phyloP scores from a whole-genome alignment of 1,140 invertebrate species.

The Tachypleus tridentatus region DNA sequence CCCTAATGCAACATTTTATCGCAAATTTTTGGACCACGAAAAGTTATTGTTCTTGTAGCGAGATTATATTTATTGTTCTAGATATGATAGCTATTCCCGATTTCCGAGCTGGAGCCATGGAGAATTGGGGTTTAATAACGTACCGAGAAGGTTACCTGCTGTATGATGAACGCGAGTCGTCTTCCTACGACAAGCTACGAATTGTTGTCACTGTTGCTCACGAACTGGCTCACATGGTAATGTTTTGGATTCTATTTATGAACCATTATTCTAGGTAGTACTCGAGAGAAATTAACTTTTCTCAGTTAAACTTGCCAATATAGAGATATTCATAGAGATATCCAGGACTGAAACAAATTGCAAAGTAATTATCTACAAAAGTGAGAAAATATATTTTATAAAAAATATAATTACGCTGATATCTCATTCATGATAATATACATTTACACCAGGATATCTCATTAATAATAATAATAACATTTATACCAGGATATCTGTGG shows the following conservation, averaged over 20 bases:
- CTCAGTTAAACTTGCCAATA: neutral
- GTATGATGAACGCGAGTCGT: slow-evolving; percentile 48
- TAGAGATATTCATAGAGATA: neutral
- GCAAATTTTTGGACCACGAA: too few relatives aligned
- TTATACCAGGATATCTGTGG: too few relatives aligned
- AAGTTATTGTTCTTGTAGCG: too few relatives aligned
- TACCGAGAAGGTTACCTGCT: slow-evolving; percentile 68
- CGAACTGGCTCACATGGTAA: slow-evolving; percentile 59
- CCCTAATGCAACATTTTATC: too few relatives aligned
- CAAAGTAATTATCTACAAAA: neutral
- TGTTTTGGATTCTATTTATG: neutral
- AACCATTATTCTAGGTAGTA: too few relatives aligned
- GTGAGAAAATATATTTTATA: slow-evolving; percentile 3
- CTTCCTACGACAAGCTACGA: slow-evolving; percentile 53
- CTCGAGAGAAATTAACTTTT: neutral
- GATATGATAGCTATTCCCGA: slow-evolving; percentile 87
- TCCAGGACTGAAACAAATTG: neutral
- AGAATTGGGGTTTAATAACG: slow-evolving; percentile 85
- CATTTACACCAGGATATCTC: too few relatives aligned
- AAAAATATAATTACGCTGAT: neutral
- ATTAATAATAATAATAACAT: too few relatives aligned
- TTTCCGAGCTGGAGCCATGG: slow-evolving; percentile 86
- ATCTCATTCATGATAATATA: too few relatives aligned
- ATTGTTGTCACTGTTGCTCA: slow-evolving; percentile 65
- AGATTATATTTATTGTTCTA: neutral